Evolutionary conservation across 2,888 invertebrate species (phyloP), one percentile per base, ranked within the genome.

Genomic region (Caprella mutica): DNA sequence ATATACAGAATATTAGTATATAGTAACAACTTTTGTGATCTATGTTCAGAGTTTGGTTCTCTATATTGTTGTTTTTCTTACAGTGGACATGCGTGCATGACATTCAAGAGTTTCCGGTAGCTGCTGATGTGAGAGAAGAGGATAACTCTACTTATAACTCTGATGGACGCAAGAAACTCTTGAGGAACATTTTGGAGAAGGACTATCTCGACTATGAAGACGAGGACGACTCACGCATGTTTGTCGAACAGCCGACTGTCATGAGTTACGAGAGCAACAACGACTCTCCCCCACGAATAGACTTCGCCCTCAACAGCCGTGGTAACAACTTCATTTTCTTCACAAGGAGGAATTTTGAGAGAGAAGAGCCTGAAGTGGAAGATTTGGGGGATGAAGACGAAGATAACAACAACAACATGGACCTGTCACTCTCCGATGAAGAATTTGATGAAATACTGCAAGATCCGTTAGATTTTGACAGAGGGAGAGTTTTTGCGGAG

Each of bases 1-100:
- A n/a, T n/a, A n/a, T n/a, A n/a, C n/a, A n/a, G n/a, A n/a, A n/a
- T n/a, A n/a, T n/a, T n/a, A n/a, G n/a, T n/a, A n/a, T n/a, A n/a
- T n/a, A n/a, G n/a, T n/a, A n/a, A n/a, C n/a, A n/a, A n/a, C n/a
- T n/a, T n/a, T n/a, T n/a, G n/a, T n/a, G n/a, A n/a, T n/a, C n/a
- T n/a, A n/a, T n/a, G n/a, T n/a, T n/a, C n/a, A n/a, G n/a, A n/a
- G n/a, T n/a, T n/a, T n/a, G n/a, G n/a, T n/a, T n/a, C n/a, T n/a
- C n/a, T n/a, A n/a, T n/a, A 35, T 12, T 21, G n/a, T 17, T 42
- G 8, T 42, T 59, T 54, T 65, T 55, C 58, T 74, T 74, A n/a
- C 73, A 87, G 84, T 93, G 90, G 89, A 90, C 90, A 6, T 88
- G 90, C 70, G 82, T 94, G 54, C 93, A 94, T 74, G 91, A 93